phyloP scores from a whole-genome alignment of 1,140 invertebrate species.

The Brachionus rubens region DNA sequence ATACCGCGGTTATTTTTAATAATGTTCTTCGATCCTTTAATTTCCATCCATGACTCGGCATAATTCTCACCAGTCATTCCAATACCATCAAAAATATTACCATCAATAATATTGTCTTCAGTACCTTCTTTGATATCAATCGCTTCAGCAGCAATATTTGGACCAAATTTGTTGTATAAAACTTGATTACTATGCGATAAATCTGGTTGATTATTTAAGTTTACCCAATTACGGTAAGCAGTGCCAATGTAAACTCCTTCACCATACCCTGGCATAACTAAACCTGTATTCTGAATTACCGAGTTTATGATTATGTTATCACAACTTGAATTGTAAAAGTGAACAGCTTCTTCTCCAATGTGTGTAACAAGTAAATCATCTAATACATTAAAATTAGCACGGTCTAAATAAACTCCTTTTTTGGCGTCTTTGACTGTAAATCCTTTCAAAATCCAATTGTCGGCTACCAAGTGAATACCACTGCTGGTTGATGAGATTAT shows the following conservation, averaged over 20 bases:
- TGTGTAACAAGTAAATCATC: background rate
- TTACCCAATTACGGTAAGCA: background rate
- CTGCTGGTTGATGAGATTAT: background rate
- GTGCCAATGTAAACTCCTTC: slow-evolving; percentile 1
- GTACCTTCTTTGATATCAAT: slow-evolving; percentile 32
- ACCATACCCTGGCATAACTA: background rate
- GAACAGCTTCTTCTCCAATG: slow-evolving; percentile 15
- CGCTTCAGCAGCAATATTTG: background rate
- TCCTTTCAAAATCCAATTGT: background rate
- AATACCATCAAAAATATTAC: slow-evolving; percentile 19
- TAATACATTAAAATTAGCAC: background rate
- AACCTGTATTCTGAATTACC: background rate
- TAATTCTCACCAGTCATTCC: slow-evolving; percentile 23
- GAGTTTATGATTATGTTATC: slow-evolving; percentile 4
- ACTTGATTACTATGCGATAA: background rate
- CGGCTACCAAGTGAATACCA: background rate
- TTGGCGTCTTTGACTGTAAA: background rate
- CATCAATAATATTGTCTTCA: background rate
- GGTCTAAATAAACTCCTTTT: slow-evolving; percentile 4
- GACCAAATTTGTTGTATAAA: slow-evolving; percentile 23
- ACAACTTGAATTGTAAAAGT: background rate
- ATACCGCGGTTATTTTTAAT: slow-evolving; percentile 13
- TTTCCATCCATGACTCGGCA: slow-evolving; percentile 6
- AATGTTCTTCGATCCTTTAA: slow-evolving; percentile 8
- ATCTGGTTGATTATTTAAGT: background rate